Percentiles rank a stretch among this genome's conserved stretches.
Evolutionary conservation across 2,113 vertebrate species (phyloP).

Genomic region (Lepus timidus): DNA sequence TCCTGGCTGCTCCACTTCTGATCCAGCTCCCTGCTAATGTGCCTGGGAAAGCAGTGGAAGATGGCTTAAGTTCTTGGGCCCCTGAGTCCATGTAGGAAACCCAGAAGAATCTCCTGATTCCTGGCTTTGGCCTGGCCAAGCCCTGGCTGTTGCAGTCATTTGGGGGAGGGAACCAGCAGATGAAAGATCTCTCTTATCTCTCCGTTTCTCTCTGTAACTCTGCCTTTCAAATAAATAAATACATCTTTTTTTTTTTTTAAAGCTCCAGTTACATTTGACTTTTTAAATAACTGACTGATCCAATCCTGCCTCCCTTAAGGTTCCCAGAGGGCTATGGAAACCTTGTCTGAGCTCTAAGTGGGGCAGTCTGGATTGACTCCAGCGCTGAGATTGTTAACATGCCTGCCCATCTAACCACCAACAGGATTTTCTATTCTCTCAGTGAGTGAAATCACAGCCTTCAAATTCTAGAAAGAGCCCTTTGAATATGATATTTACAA

Average conservation of each 20-base stretch:
- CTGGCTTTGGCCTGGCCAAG: too few relatives aligned
- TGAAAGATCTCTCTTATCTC: too few relatives aligned
- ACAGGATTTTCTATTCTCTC: constrained; percentile 34
- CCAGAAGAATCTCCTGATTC: too few relatives aligned
- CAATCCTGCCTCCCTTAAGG: background rate
- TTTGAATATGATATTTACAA: constrained; percentile 53
- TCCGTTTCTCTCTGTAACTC: too few relatives aligned
- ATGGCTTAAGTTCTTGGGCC: too few relatives aligned
- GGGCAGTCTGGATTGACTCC: background rate
- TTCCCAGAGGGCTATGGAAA: constrained; percentile 23
- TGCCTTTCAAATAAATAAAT: too few relatives aligned
- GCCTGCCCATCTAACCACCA: background rate
- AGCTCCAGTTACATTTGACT: constrained; percentile 32
- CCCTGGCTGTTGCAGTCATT: too few relatives aligned
- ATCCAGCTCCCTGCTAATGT: too few relatives aligned
- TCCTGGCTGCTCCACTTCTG: too few relatives aligned
- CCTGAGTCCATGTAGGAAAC: too few relatives aligned
- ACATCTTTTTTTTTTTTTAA: background rate
- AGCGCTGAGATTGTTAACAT: background rate
- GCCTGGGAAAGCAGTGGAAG: too few relatives aligned
- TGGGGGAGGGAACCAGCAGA: too few relatives aligned
- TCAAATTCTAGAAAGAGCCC: constrained; percentile 29
- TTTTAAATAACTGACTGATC: background rate
- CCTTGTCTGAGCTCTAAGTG: background rate
- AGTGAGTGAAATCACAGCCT: background rate